These are phyloP conservation scores for Trichogramma pretiosum DNA, from an alignment of 1,140 invertebrate species.

Conservation along the genomic window DNA sequence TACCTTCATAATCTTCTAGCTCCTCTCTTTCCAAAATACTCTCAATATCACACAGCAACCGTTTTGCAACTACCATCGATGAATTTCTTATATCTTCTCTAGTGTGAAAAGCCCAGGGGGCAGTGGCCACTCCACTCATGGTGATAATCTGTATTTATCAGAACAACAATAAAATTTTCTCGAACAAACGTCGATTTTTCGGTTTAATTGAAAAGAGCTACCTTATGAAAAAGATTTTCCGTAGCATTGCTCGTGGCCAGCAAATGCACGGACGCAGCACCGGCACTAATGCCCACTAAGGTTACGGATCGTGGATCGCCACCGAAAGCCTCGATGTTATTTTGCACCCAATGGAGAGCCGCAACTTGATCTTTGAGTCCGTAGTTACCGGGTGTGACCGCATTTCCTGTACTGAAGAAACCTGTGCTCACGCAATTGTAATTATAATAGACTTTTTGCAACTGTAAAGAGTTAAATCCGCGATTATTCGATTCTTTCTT, in stretches of 20 bases:
- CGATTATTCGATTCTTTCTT: too few relatives aligned
- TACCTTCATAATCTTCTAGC: background rate
- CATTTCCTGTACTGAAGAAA: conserved; percentile 33
- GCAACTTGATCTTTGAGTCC: conserved; percentile 35
- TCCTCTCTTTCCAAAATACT: too few relatives aligned
- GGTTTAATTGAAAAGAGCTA: background rate
- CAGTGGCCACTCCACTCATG: conserved; percentile 46
- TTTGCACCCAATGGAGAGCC: conserved; percentile 48
- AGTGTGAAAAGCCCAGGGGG: conserved; percentile 26
- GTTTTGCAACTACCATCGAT: conserved; percentile 18
- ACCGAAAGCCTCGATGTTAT: conserved; percentile 46
- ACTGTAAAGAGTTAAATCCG: too few relatives aligned
- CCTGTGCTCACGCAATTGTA: conserved; percentile 23
- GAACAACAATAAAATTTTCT: background rate
- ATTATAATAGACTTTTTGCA: too few relatives aligned
- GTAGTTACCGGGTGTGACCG: conserved; percentile 33
- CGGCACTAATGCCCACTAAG: conserved; percentile 42
- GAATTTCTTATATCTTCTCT: conserved; percentile 11
- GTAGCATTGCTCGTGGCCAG: conserved; percentile 38
- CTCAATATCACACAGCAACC: conserved; percentile 19
- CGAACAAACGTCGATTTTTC: background rate
- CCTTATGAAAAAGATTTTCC: conserved; percentile 45
- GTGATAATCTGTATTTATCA: conserved; percentile 32
- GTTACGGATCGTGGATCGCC: conserved; percentile 47
- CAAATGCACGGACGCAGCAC: conserved; percentile 32